A percentile compares a stretch with the other conserved stretches of the same genome.
Conservation (phyloP, 2,797 vertebrate species). For the Paguma larvata region DNA sequence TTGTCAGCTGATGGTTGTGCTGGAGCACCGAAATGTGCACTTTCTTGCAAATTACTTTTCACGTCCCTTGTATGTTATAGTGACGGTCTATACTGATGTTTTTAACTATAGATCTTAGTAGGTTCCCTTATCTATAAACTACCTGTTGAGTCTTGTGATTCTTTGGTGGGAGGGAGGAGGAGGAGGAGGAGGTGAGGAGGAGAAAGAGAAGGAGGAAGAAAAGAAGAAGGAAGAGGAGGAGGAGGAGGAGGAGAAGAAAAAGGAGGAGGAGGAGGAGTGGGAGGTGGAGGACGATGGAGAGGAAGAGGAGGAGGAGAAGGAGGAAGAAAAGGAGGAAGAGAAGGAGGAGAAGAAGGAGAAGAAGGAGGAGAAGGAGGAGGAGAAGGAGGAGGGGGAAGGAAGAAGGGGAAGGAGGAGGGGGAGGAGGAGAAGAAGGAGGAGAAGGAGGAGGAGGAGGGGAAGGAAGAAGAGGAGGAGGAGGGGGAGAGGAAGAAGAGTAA, state of each 20-base stretch:
- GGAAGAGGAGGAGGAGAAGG: not conserved
- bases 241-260: not conserved
- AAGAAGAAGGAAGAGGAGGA: not conserved
- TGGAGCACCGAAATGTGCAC: fast-evolving
- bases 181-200: not conserved
- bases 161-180: not conserved
- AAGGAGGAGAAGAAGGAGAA: not conserved
- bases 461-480: not conserved
- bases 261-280: not conserved
- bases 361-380: not conserved
- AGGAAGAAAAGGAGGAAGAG: not conserved
- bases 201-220: not conserved
- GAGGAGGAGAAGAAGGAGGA: not conserved
- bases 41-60: not conserved
- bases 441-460: not conserved
- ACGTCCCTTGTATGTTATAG: not conserved
- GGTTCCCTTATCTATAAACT: not conserved
- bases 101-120: not conserved
- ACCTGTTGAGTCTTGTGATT: not conserved
- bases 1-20: no score
- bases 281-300: not conserved
- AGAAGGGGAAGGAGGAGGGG: not conserved
- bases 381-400: not conserved
- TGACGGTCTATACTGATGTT: not conserved
- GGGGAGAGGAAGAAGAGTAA: not conserved